These are phyloP conservation scores for Dufourea novaeangliae DNA, from an alignment of 1,140 invertebrate genomes.

Conservation along the genomic window DNA sequence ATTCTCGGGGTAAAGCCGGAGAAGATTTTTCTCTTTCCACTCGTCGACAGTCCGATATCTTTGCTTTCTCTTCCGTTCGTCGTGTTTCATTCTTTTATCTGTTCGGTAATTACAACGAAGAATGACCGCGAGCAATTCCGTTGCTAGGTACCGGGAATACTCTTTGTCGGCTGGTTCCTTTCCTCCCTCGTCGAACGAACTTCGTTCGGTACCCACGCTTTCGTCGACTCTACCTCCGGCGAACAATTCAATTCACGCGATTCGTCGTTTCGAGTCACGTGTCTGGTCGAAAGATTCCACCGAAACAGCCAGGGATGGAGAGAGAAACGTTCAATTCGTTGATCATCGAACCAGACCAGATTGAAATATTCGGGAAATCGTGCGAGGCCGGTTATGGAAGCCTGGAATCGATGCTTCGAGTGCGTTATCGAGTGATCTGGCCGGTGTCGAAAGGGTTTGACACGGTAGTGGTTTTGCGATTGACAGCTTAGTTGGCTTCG, in stretches of 20 bases:
- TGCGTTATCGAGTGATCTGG: constrained; percentile 24
- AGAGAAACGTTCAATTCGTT: background rate
- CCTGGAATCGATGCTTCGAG: constrained; percentile 38
- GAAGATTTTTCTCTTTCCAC: constrained; percentile 61
- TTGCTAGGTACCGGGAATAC: constrained; percentile 8
- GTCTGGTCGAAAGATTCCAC: too few relatives aligned
- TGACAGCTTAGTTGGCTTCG: constrained; percentile 56
- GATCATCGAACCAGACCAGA: background rate
- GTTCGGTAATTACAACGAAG: constrained; percentile 70
- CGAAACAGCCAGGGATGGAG: too few relatives aligned
- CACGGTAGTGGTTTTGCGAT: constrained; percentile 52
- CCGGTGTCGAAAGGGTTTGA: constrained; percentile 55
- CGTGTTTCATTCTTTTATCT: constrained; percentile 58
- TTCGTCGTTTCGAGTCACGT: too few relatives aligned
- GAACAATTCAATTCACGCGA: background rate
- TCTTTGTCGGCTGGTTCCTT: background rate
- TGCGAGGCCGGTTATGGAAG: too few relatives aligned
- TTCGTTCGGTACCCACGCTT: background rate
- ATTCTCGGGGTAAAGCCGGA: constrained; percentile 69
- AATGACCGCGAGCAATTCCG: constrained; percentile 64
- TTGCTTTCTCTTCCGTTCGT: constrained; percentile 2
- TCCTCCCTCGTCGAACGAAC: background rate
- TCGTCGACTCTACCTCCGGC: background rate
- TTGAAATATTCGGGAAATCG: constrained; percentile 18
- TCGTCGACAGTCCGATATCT: constrained; percentile 57